phyloP scores from a whole-genome alignment of 1,140 invertebrate species.

The Hypsibius dujardini region DNA sequence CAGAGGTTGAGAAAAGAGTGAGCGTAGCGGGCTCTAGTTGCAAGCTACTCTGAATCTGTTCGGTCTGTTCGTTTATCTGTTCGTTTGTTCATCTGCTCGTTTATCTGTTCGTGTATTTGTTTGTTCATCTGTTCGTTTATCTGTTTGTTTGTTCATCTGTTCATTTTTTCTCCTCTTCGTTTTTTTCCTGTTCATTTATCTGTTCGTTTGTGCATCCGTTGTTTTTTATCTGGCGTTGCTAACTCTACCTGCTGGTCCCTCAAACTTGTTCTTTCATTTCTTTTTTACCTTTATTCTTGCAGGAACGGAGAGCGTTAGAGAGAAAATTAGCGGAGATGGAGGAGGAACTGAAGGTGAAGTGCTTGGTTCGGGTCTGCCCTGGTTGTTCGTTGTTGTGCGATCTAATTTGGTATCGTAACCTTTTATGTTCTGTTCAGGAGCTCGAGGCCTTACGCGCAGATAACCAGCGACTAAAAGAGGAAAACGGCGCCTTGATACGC shows the following conservation, averaged over 20 bases:
- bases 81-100: too few relatives aligned
- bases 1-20: slow-evolving; percentile 56
- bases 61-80: background rate
- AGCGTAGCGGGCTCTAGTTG: background rate
- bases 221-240: too few relatives aligned
- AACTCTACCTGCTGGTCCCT: too few relatives aligned
- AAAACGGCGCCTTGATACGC: slow-evolving; percentile 90
- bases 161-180: too few relatives aligned
- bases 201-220: too few relatives aligned
- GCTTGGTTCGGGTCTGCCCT: slow-evolving; percentile 18
- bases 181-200: too few relatives aligned
- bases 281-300: slow-evolving; percentile 20
- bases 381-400: slow-evolving; percentile 6
- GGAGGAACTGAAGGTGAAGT: slow-evolving; percentile 79
- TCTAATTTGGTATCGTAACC: background rate
- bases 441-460: slow-evolving; percentile 73
- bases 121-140: too few relatives aligned
- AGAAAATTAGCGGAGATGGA: slow-evolving; percentile 89
- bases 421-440: slow-evolving; percentile 40
- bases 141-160: too few relatives aligned
- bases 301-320: slow-evolving; percentile 80
- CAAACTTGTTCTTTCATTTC: background rate
- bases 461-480: slow-evolving; percentile 85
- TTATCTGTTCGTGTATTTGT: too few relatives aligned
- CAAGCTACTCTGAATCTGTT: background rate